Base-by-base conservation (phyloP, 2,797 vertebrate species). In the Megaceryle alcyon region DNA sequence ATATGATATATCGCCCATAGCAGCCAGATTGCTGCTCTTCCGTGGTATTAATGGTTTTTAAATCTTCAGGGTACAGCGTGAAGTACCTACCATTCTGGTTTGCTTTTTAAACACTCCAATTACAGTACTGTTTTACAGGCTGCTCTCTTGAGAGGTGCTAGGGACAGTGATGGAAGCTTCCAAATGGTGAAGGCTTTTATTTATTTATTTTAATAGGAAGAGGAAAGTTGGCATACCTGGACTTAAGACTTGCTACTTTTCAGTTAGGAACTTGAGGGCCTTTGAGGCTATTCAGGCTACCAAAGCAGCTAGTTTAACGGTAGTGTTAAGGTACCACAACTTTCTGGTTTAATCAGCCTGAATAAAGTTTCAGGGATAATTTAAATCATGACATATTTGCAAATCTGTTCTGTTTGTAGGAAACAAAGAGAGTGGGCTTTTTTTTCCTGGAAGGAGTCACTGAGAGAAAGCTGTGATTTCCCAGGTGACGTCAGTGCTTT, bases 1-100 rank as follows among this genome's bases (percentile, higher is more conserved):
- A 7, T 56, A 2, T 56, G n/a, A 31, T 41, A 10, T 39, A 12
- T 79, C 1, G 0, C 25, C 41, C n/a, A n/a, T 26, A 35, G n/a
- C 17, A 44, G 41, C 51, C 43, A 17, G 26, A 29, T 80, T 71
- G 56, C 79, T 53, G 35, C 22, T 79, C 23, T 83, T 51, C 22
- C 48, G 29, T 26, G 10, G 16, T 76, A 43, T 54, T 61, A 71
- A 46, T 28, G 28, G 22, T 1, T 57, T 89, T 64, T 12, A 49
- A 31, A 78, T 21, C 23, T 70, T 21, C 35, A 29, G 35, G 23
- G 46, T 39, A n/a, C 21, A 25, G 15, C 31, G 11, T 12, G 10
- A 59, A 28, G 33, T 72, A 17, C 44, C 18, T 29, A 64, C 7
- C 2, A 1, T 25, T 41, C n/a, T 39, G 17, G 3, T 82, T 82